Conservation (phyloP, 2,797 vertebrate species). For the Sebastes cheni region DNA sequence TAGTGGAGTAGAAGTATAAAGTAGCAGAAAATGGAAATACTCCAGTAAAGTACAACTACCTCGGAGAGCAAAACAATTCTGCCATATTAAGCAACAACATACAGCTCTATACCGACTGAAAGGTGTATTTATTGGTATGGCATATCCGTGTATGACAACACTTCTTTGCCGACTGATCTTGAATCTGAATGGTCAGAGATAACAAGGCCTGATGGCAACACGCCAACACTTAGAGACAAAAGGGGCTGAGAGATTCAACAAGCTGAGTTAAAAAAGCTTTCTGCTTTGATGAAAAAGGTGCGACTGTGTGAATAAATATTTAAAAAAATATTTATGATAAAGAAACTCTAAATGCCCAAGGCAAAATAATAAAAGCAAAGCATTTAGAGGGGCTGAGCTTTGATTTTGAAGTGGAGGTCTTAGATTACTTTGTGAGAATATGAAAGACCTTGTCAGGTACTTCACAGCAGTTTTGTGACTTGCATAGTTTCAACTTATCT, state of each 20-base stretch:
- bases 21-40: too few species aligned
- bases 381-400: constrained; percentile 15
- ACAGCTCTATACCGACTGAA: background rate
- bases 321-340: constrained; percentile 28
- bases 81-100: background rate
- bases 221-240: constrained; percentile 26
- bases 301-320: background rate
- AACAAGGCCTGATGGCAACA: background rate
- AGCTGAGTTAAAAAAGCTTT: constrained; percentile 33
- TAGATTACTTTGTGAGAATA: constrained; percentile 8
- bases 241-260: constrained; percentile 15
- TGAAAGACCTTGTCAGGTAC: constrained; percentile 14
- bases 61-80: background rate
- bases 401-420: constrained; percentile 26
- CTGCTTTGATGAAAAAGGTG: constrained; percentile 30
- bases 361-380: constrained; percentile 49
- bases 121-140: background rate
- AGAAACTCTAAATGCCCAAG: constrained; percentile 29
- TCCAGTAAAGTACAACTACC: background rate
- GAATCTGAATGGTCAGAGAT: background rate
- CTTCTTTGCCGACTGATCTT: background rate
- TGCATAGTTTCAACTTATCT: background rate
- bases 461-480: background rate
- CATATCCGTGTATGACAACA: background rate
- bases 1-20: too few species aligned